Evolutionary conservation across 2,113 vertebrate species (phyloP), one percentile per base, ranked within the genome.

Genomic region (Laticauda laticaudata): DNA sequence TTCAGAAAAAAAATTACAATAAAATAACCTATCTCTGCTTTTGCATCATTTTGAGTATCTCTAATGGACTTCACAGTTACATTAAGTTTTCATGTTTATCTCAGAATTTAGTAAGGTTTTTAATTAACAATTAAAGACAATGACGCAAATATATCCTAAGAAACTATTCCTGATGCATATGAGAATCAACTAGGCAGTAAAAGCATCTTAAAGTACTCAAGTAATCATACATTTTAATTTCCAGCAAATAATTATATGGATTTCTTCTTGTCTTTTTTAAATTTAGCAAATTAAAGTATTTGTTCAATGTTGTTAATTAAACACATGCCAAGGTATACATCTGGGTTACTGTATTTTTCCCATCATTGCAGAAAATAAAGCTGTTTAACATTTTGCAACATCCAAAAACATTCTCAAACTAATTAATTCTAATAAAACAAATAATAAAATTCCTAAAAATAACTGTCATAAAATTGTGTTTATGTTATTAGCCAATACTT

Each of bases 181-280:
- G 24, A 51, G 86, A 51, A 61, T 3, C 55, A 26, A 57, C 45
- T 56, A 24, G 11, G 48, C 54, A 29, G 39, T 48, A 45, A 51
- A 90, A 92, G 59, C 39, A 34, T 86, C 51, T 53, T 86, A 45
- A 90, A 93, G 10, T 12, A 93, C 45, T 90, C 75, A 92, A 93
- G 6, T 12, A 93, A n/a, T 90, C 75, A 92, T 0, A 0, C 43
- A 89, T 89, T 93, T 88, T 89, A 15, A 92, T 92, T 64, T 55
- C 90, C 29, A 93, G 3, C 24, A 87, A 69, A 29, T 0, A 91
- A 90, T 0, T 34, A 61, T 75, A 45, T 26, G 10, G 11, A 0
- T 92, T 56, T 89, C 18, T 57, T 2, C 18, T 81, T 0, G 0
- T 0, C 0, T 43, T 61, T 89, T 57, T 29, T 92, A 91, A 34